phyloP scores from a whole-genome alignment of 1,140 invertebrate genomes.

The Trachelipus rathkii region DNA sequence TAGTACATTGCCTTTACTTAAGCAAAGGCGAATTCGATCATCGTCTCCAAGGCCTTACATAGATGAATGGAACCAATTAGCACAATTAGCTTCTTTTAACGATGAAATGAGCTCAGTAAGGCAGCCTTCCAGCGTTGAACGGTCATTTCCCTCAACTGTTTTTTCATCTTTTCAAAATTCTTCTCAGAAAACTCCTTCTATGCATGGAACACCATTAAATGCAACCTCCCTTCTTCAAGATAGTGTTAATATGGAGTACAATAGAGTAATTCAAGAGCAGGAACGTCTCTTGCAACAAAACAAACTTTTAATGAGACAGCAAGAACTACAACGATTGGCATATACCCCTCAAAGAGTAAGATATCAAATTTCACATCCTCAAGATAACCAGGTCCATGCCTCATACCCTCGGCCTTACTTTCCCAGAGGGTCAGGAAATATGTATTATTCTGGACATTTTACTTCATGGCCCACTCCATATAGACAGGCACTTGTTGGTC shows the following conservation, averaged over 20 bases:
- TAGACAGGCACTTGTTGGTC: constrained; percentile 34
- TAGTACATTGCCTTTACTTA: constrained; percentile 51
- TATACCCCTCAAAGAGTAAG: background rate
- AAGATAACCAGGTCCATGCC: constrained; percentile 21
- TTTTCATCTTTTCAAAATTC: constrained; percentile 49
- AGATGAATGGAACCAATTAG: constrained; percentile 67
- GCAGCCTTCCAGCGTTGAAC: constrained; percentile 70
- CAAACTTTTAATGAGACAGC: background rate
- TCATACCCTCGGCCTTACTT: constrained; percentile 30
- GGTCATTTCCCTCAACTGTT: constrained; percentile 62
- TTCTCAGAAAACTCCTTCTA: constrained; percentile 40
- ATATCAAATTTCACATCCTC: background rate
- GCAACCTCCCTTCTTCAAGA: constrained; percentile 23
- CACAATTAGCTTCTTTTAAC: constrained; percentile 43
- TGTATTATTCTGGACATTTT: background rate
- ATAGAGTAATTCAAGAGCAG: constrained; percentile 1
- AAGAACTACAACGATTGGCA: background rate
- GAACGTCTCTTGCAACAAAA: background rate
- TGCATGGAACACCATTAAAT: constrained; percentile 34
- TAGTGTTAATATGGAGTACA: background rate
- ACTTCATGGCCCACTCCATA: constrained; percentile 16
- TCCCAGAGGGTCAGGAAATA: constrained; percentile 28
- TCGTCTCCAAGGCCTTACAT: constrained; percentile 58
- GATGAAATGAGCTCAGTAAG: constrained; percentile 65
- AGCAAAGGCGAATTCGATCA: constrained; percentile 58